Conservation (phyloP, 2,113 vertebrate genomes). For the Callopanchax toddi region DNA sequence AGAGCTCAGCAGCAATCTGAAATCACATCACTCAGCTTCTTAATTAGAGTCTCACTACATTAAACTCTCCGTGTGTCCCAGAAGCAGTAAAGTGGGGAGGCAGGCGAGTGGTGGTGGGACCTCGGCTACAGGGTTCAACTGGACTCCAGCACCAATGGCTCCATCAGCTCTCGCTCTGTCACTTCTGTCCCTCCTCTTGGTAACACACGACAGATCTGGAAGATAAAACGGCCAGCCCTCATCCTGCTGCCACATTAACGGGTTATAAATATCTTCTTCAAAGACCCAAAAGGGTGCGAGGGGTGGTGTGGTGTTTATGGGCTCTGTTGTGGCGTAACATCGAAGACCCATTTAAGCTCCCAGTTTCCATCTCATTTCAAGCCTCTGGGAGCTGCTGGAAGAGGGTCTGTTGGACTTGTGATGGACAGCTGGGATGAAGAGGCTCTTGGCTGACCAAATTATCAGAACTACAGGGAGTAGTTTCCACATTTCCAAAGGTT, state of each 20-base stretch:
- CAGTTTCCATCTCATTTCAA: conserved; percentile 60
- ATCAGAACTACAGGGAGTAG: conserved; percentile 9
- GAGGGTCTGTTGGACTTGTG: conserved; percentile 37
- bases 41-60: conserved; percentile 68
- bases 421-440: conserved; percentile 67
- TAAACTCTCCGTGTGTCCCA: conserved; percentile 50
- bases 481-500: no score
- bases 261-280: conserved; percentile 80
- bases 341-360: conserved; percentile 67
- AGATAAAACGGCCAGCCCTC: conserved; percentile 68
- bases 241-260: conserved; percentile 64
- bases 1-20: conserved; percentile 62
- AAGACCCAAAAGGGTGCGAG: conserved; percentile 55
- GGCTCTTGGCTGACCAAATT: conserved; percentile 31
- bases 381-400: conserved; percentile 41
- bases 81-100: conserved; percentile 31
- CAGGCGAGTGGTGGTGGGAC: neutral
- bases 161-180: conserved; percentile 47
- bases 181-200: conserved; percentile 48
- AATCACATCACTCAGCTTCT: conserved; percentile 73
- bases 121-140: neutral
- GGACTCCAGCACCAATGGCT: conserved; percentile 17
- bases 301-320: conserved; percentile 53
- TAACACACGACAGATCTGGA: conserved; percentile 66
- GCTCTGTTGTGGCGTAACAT: conserved; percentile 58